These are phyloP conservation scores for Gobius niger DNA, from an alignment of 2,113 vertebrate genomes.

Conservation along the genomic window DNA sequence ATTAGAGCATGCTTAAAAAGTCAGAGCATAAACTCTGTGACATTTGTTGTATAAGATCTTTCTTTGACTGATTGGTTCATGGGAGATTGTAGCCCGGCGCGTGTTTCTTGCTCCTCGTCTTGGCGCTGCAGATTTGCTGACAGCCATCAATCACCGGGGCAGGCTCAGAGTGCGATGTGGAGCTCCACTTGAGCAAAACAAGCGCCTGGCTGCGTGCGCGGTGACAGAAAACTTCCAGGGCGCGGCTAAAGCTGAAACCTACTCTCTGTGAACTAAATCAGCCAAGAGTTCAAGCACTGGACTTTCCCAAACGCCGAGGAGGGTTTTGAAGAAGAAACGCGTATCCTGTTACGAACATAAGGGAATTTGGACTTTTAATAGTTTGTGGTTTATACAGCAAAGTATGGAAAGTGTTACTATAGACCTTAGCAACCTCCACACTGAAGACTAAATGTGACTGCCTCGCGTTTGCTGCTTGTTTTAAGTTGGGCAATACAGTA, in stretches of 20 bases:
- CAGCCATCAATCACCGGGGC: conserved; percentile 56
- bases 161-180: conserved; percentile 27
- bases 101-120: not conserved
- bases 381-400: not conserved
- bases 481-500: too few relatives aligned
- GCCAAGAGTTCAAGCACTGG: conserved; percentile 9
- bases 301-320: conserved; percentile 25
- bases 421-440: too few relatives aligned
- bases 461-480: too few relatives aligned
- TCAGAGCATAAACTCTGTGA: not conserved
- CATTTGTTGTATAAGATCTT: not conserved
- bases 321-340: conserved; percentile 7
- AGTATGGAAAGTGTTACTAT: too few relatives aligned
- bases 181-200: conserved; percentile 57
- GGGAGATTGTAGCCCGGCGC: not conserved
- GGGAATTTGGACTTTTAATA: not conserved
- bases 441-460: too few relatives aligned
- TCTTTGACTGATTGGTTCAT: not conserved
- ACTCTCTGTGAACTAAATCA: conserved; percentile 42
- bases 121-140: conserved; percentile 45
- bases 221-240: conserved; percentile 69
- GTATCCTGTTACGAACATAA: not conserved
- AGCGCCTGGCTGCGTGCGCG: conserved; percentile 61
- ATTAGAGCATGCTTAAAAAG: too few relatives aligned
- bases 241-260: conserved; percentile 54